Base-by-base conservation (phyloP, 2,888 invertebrate genomes). In the Antheraea assamensis region DNA sequence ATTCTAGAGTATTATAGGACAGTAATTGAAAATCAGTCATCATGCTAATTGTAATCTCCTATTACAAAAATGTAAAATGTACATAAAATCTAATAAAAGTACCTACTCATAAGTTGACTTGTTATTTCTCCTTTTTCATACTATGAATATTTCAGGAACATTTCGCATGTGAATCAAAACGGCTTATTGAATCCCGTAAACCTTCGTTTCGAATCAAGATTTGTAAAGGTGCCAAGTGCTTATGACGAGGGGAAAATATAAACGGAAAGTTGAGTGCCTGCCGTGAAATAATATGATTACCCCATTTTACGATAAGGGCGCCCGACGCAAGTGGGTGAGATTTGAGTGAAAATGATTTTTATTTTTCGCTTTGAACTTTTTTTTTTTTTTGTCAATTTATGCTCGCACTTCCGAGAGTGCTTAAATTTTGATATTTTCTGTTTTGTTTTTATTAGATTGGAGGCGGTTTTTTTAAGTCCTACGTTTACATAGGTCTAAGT, bases 271-370 rank as follows among this genome's bases (percentile, higher is more conserved):
- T 74, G 76, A 35, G 68, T 68, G 79, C 79, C 80, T 81, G 82
- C 78, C 83, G 80, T 82, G 80, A 82, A 86, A 87, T 68, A 35
- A 68, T 68, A 68, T 85, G 82, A 87, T 87, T 87, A 82, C 85
- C 81, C 79, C 83, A 83, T 84, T 86, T 83, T 81, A 78, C 72
- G 85, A 83, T 86, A 86, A 85, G 84, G 79, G 83, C 71, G 80
- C 82, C 79, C 78, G 21, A 68, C 68, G 68, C 35, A n/a, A 68
- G 21, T 42, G 58, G 73, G 42, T 70, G 70, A 70, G 58, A 58
- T 71, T 71, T 42, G 47, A 73, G 55, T 73, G 42, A 55, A 55
- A 35, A 42, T 30, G 13, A 64, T 31, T 70, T 55, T 72, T n/a
- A n/a, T n/a, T 68, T 68, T 73, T 58, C 58, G 27, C 68, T 73